phyloP scores from a whole-genome alignment of 53 echinoderm and acorn worm genomes.

The Mesocentrotus franciscanus region DNA sequence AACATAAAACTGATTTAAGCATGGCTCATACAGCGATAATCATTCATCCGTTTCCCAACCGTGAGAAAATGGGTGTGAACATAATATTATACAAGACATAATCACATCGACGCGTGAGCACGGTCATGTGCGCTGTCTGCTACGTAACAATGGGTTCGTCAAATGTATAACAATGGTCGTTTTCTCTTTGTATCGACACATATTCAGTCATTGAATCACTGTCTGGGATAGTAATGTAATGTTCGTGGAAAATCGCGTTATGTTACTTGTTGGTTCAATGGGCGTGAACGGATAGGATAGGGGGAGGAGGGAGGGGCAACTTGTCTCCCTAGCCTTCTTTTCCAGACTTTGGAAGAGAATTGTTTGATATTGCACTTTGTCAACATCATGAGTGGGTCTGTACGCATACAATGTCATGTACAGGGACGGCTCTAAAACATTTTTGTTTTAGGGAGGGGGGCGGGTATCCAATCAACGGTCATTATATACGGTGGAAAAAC shows the following conservation, averaged over 20 bases:
- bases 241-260: neutral
- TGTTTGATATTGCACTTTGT: too few relatives aligned
- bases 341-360: too few relatives aligned
- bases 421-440: too few relatives aligned
- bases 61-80: neutral
- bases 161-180: neutral
- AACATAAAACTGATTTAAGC: too few relatives aligned
- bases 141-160: neutral
- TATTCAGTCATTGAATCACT: neutral
- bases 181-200: neutral
- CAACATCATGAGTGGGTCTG: too few relatives aligned
- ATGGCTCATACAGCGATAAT: too few relatives aligned
- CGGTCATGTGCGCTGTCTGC: neutral
- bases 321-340: too few relatives aligned
- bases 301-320: neutral
- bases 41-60: neutral
- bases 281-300: neutral
- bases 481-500: too few relatives aligned
- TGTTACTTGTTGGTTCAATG: neutral
- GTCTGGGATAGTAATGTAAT: neutral
- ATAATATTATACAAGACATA: too few relatives aligned
- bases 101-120: neutral
- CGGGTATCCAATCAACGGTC: too few relatives aligned
- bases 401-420: too few relatives aligned
- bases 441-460: too few relatives aligned